Percentiles rank a stretch among this genome's conserved stretches.
phyloP scores from a whole-genome alignment of 2,888 invertebrate species.

The Netelia inedita region DNA sequence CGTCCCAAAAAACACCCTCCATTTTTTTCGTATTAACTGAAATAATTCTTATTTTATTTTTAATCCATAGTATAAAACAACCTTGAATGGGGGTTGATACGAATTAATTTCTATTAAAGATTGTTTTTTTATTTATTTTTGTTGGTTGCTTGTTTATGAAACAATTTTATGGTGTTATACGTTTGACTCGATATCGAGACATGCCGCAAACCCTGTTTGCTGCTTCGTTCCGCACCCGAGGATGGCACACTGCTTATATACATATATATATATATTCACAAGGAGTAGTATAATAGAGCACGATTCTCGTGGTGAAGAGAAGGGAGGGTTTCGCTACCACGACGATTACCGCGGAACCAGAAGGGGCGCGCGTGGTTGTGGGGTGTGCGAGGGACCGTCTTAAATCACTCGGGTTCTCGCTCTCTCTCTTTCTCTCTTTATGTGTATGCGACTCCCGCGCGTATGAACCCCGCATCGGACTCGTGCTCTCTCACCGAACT shows the following conservation, averaged over 20 bases:
- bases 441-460: conserved; percentile 41
- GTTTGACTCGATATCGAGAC: background rate
- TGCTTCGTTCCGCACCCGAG: conserved; percentile 36
- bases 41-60: background rate
- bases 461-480: conserved; percentile 34
- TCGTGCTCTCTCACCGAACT: conserved; percentile 8
- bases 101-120: too few species aligned
- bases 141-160: too few species aligned
- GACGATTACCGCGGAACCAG: conserved; percentile 67
- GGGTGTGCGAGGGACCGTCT: conserved; percentile 54
- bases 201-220: conserved; percentile 36
- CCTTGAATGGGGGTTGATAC: too few species aligned
- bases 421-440: conserved; percentile 39
- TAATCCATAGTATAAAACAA: too few species aligned
- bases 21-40: conserved; percentile 17
- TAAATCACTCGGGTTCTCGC: conserved; percentile 63
- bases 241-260: conserved; percentile 3
- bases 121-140: too few species aligned
- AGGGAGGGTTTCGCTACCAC: conserved; percentile 63
- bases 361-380: conserved; percentile 60
- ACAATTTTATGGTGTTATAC: background rate
- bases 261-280: conserved; percentile 31
- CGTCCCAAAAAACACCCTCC: too few species aligned
- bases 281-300: conserved; percentile 52
- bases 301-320: conserved; percentile 59